Evolutionary conservation across 2,113 vertebrate species (phyloP), one percentile per base, ranked within the genome.

Genomic region (Pterocles gutturalis): DNA sequence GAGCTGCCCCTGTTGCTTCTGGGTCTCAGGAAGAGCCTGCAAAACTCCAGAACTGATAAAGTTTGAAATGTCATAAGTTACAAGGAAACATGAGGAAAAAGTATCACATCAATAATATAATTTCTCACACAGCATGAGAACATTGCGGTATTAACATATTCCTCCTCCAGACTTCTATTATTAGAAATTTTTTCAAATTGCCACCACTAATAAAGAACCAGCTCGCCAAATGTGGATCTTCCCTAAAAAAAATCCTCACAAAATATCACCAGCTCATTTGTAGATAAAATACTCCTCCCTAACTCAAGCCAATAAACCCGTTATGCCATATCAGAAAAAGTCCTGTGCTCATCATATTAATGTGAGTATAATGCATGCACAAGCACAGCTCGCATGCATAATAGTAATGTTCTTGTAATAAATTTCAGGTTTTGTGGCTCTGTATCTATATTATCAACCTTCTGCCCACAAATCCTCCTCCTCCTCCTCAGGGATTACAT

Each of bases 321-420:
- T 82, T 91, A 83, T 29, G 66, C 48, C 1, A 2, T 64, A 83
- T 83, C 57, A 83, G 70, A 71, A 76, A 85, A 85, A 91, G 38
- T 17, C 75, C 70, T 77, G 51, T 41, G 36, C 78, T 96, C 16
- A 34, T 64, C 46, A 65, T 83, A 88, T 93, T 90, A 82, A 89
- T 90, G 62, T 31, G 58, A 65, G n/a, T 54, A 54, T 90, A 90
- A 96, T 77, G 71, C 46, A 91, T 88, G 93, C 93, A 93, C 54
- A 80, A 79, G 87, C 95, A 96, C 29, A 83, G 31, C 17, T 84
- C 2, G 20, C 36, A 73, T 33, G 46, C 81, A 57, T 58, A 75
- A 57, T 2, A 86, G 75, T 25, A 61, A 86, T 41, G 36, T 13
- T 76, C 75, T 34, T 73, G 75, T 90, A 93, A 96, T 72, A 95